Evolutionary conservation across 1,140 invertebrate genomes (phyloP).

Genomic region (Daktulosphaira vitifoliae): DNA sequence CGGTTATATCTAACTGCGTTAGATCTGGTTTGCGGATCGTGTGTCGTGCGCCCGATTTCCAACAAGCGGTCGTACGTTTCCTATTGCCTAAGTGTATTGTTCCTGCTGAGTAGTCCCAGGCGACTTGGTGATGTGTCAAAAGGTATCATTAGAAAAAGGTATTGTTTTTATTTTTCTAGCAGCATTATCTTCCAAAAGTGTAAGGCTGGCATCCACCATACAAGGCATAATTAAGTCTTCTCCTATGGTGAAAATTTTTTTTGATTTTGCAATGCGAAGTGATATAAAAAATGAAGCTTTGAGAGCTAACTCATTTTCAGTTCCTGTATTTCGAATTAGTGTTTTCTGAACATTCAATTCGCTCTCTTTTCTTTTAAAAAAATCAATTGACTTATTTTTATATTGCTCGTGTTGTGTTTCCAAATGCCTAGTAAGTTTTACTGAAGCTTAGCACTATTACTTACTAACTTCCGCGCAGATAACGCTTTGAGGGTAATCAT

Average conservation of each 20-base stretch:
- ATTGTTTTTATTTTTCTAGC: neutral
- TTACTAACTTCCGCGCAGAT: conserved; percentile 29
- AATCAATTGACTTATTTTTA: conserved; percentile 4
- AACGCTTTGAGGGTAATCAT: conserved; percentile 24
- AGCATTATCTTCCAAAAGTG: conserved; percentile 4
- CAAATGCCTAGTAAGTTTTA: conserved; percentile 32
- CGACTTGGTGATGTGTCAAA: too few relatives aligned
- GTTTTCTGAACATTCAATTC: conserved; percentile 39
- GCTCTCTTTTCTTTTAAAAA: conserved; percentile 11
- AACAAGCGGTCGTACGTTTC: too few relatives aligned
- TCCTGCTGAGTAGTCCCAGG: too few relatives aligned
- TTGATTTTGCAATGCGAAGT: conserved; percentile 12
- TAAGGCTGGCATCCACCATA: neutral
- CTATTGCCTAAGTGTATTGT: too few relatives aligned
- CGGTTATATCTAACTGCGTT: too few relatives aligned
- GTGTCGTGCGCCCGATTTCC: too few relatives aligned
- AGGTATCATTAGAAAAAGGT: too few relatives aligned
- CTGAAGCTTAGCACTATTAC: conserved; percentile 28
- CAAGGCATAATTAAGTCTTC: conserved; percentile 24
- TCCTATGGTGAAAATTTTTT: conserved; percentile 22
- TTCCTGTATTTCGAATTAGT: conserved; percentile 29
- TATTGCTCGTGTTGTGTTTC: conserved; percentile 23
- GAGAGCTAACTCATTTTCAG: conserved; percentile 36
- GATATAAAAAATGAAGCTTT: conserved; percentile 35
- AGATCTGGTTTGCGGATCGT: too few relatives aligned